Conservation (phyloP, 2,113 vertebrate species). For the Cavia porcellus region DNA sequence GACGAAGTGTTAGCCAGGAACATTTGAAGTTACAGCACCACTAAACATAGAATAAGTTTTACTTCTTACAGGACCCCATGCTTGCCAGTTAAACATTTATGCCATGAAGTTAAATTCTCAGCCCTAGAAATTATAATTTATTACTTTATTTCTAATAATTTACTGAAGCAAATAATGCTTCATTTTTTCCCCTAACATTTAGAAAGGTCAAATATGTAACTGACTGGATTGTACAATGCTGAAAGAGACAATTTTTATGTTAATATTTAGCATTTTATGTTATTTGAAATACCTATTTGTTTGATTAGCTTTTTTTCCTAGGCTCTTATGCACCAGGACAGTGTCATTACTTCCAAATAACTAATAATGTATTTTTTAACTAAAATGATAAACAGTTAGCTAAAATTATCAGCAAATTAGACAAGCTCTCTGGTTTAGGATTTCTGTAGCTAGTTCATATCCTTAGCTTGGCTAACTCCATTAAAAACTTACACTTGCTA, state of each 20-base stretch:
- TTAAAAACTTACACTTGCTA: conserved; percentile 68
- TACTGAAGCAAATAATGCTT: background rate
- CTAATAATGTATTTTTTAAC: background rate
- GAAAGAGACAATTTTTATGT: background rate
- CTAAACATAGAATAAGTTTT: background rate
- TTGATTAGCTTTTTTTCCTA: conserved; percentile 4
- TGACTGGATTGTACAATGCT: background rate
- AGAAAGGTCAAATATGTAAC: background rate
- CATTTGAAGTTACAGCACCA: background rate
- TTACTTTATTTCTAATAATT: too few relatives aligned
- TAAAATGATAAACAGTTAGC: conserved; percentile 48
- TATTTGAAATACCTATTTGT: background rate
- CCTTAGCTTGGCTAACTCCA: conserved; percentile 60
- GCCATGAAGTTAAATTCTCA: too few relatives aligned
- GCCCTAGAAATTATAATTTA: too few relatives aligned
- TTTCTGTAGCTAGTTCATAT: conserved; percentile 55
- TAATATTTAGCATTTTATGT: conserved; percentile 32
- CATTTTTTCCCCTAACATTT: conserved; percentile 4
- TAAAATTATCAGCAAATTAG: conserved; percentile 56
- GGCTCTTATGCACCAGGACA: background rate
- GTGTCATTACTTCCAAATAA: conserved; percentile 21
- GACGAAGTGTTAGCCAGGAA: background rate
- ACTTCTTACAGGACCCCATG: background rate
- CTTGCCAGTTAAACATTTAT: too few relatives aligned
- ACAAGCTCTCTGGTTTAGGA: conserved; percentile 60